These are phyloP conservation scores for Drosophila repleta DNA, from an alignment of 1,140 invertebrate genomes.

Conservation along the genomic window DNA sequence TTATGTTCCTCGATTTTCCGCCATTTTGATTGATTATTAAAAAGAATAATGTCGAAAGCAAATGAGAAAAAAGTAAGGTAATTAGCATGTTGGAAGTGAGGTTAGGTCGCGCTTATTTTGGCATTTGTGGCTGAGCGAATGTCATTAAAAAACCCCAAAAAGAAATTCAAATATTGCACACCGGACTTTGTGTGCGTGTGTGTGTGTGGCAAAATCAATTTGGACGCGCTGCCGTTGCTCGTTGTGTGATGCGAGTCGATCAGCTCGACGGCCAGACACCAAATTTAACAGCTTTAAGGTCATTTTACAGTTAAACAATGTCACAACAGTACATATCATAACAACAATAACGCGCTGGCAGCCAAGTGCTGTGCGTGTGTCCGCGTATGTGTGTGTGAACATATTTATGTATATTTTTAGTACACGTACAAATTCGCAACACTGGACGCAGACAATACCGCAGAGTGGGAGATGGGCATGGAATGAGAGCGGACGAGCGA, in stretches of 20 bases:
- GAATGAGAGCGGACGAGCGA: neutral
- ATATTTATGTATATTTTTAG: constrained; percentile 69
- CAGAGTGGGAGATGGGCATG: constrained; percentile 13
- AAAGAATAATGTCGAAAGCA: neutral
- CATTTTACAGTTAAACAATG: constrained; percentile 81
- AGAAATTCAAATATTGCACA: constrained; percentile 4
- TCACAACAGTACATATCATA: constrained; percentile 55
- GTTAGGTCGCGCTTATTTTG: constrained; percentile 31
- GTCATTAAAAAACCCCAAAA: constrained; percentile 29
- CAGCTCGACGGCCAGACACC: constrained; percentile 55
- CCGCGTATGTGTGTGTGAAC: constrained; percentile 19
- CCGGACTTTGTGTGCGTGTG: constrained; percentile 6
- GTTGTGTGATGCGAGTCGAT: constrained; percentile 14
- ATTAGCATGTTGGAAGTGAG: constrained; percentile 10
- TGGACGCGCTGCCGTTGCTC: constrained; percentile 5
- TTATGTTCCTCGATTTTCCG: no score
- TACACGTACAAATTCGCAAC: constrained; percentile 53
- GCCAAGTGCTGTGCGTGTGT: constrained; percentile 44
- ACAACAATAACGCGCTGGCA: constrained; percentile 65
- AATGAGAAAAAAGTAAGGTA: neutral
- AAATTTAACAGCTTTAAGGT: constrained; percentile 81
- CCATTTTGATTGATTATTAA: neutral
- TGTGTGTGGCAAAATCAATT: constrained; percentile 32
- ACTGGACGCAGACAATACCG: constrained; percentile 28
- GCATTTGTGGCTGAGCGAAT: constrained; percentile 6